Evolutionary conservation across 2,797 vertebrate genomes (phyloP).

Genomic region (Botia almorhae): DNA sequence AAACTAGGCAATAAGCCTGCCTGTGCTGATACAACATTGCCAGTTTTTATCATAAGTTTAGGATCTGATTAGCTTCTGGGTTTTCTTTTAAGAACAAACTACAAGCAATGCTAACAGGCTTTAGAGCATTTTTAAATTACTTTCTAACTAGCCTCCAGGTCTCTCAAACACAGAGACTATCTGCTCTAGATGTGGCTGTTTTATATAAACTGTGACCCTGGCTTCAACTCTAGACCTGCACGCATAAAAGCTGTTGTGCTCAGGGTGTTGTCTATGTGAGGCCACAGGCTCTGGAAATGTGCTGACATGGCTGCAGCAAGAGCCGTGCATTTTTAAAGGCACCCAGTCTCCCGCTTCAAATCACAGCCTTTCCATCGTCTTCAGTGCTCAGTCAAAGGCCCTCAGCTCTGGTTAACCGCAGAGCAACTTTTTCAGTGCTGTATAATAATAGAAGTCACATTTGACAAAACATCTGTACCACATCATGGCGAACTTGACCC

Average conservation of each 20-base stretch:
- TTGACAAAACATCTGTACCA: slow-evolving; percentile 18
- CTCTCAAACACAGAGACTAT: slow-evolving; percentile 32
- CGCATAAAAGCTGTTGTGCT: slow-evolving; percentile 64
- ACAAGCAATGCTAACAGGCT: background rate
- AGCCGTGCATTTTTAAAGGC: slow-evolving; percentile 50
- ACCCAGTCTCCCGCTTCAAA: background rate
- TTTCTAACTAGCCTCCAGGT: background rate
- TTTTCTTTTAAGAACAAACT: background rate
- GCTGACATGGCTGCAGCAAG: slow-evolving; percentile 69
- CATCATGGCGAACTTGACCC: background rate
- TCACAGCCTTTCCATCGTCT: slow-evolving; percentile 13
- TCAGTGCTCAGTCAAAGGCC: slow-evolving; percentile 1
- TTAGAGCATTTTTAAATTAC: background rate
- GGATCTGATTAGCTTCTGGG: no score
- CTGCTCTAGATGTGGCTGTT: slow-evolving; percentile 46
- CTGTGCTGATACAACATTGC: no score
- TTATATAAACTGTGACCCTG: slow-evolving; percentile 47
- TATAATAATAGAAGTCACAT: slow-evolving; percentile 24
- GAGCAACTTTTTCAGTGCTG: slow-evolving; percentile 3
- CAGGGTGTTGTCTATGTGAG: slow-evolving; percentile 68
- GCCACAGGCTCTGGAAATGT: slow-evolving; percentile 70
- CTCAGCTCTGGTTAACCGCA: slow-evolving; percentile 32
- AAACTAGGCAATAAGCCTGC: no score
- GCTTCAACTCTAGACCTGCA: slow-evolving; percentile 50
- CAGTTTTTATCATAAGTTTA: no score